Base-by-base conservation (phyloP, 2,888 invertebrate genomes). In the Hirtodrosophila cameraria region DNA sequence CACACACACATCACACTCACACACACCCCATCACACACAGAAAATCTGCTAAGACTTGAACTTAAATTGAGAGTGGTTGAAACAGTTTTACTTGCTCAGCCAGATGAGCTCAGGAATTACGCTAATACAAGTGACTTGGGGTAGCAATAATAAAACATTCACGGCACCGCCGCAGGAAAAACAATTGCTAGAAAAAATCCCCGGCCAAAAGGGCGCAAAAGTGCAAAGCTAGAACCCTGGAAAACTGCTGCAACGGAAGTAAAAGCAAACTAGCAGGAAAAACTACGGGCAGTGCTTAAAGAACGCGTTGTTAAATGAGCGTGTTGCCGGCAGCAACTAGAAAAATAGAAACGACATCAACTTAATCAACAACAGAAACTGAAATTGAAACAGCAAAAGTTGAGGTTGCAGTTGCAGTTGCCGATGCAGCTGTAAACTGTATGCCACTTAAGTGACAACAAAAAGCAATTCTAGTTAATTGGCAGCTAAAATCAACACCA, bases 41-140 rank as follows among this genome's bases (percentile, higher is more conserved):
- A n/a, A n/a, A n/a, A n/a, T n/a, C n/a, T n/a, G 8, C 16, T n/a
- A 45, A 7, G 27, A 30, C 30, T 35, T 20, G 0, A 18, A 45
- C 20, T 31, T 5, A 6, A 3, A 50, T 23, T 49, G 8, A 9
- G 25, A 23, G 41, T 42, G 49, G 42, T 13, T 43, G 30, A 18
- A 61, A 15, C 36, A 53, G n/a, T 41, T 69, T 72, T 48, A 65
- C 66, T 42, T 11, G 60, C 48, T 49, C 30, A 61, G 65, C 79
- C 79, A 83, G 84, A 73, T 81, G 84, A 78, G 81, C 65, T 48
- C 58, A 20, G 48, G 72, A 49, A 70, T 78, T 78, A 82, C 66
- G 59, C 63, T 85, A 78, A 85, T 82, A 66, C 67, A 70, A 78
- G 61, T 64, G 50, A 38, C 18, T 1, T 7, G 33, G 25, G 31